Base-by-base conservation (phyloP, 2,797 vertebrate genomes). In the Parambassis ranga region DNA sequence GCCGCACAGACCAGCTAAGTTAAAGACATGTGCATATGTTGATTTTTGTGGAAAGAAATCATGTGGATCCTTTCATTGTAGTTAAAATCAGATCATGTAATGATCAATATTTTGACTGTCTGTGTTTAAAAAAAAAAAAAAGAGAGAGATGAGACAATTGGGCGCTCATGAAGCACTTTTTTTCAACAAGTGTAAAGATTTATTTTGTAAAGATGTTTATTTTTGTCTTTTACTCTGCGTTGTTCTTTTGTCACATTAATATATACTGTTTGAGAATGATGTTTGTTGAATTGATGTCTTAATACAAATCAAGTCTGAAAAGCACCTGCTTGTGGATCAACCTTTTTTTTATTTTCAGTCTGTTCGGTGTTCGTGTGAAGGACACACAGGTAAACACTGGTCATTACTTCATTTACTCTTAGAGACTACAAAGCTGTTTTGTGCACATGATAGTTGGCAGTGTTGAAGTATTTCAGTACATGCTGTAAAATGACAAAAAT, bases 141-240 rank as follows among this genome's bases (percentile, higher is more conserved):
- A 65, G n/a, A 23, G 19, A 68, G 24, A 70, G 43, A 50, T 65
- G 44, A 81, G 56, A 82, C 77, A 71, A 79, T 66, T 76, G 65
- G 56, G 60, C 18, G 82, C 76, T 76, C 87, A 87, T 84, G 78
- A 89, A 92, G 91, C 92, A 94, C 92, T 94, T 94, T 94, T 85
- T 90, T 81, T 77, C 75, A 76, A 85, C 81, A 63, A 87, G 67
- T 87, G 85, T 90, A 90, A 82, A 91, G 71, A 85, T 77, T 83
- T 83, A 77, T 86, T 89, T 90, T 90, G 81, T 89, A 86, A 85
- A 90, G 78, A 90, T 86, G 77, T 84, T 82, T 82, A 77, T 90
- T 86, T 88, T 66, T 88, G 78, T 81, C 76, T 87, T 86, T 82
- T 83, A 88, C 84, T 90, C 83, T 87, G 69, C 89, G 88, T 89